Base-by-base conservation (phyloP, 2,888 invertebrate species). In the Drepana falcataria region DNA sequence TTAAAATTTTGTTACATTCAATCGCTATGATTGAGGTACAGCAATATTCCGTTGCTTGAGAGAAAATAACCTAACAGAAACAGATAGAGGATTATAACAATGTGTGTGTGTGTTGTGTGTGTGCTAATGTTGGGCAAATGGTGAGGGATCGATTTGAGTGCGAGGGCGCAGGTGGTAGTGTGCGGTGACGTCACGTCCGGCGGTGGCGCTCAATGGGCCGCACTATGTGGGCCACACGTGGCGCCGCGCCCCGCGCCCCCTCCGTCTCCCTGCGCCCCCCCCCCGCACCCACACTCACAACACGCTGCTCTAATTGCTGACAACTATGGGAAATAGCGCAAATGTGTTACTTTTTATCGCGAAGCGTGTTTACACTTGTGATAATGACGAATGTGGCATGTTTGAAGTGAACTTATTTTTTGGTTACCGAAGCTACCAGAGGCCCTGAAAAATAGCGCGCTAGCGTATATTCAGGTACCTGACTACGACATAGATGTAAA, bases 201-300 rank as follows among this genome's bases (percentile, higher is more conserved):
- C 44, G 44, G 44, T 44, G 76, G 71, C 71, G 70, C 79, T 85
- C 83, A 83, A 85, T 85, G 86, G 80, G 77, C 77, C 77, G 69
- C 79, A 75, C 76, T 83, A 87, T 88, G 85, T 87, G 85, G 87
- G 87, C 79, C 88, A 89, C 90, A 88, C 89, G 89, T 90, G 89
- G 84, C 86, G 72, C 69, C 44, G 44, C 68, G 63, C 63, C 73
- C 68, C 71, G 64, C 69, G 56, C 60, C 58, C 56, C 57, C 56
- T 62, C 54, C 55, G 56, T 58, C 54, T 59, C 57, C 57, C 60
- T 58, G 52, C 60, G 51, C 59, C 52, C 54, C 60, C 54, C 60
- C 60, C 61, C 56, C 65, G 56, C 71, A 64, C 73, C 68, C 77
- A 69, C 77, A 77, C 74, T 72, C 71, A 75, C 78, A 69, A 77